Percentiles rank a stretch among this genome's conserved stretches.
phyloP scores from a whole-genome alignment of 2,113 vertebrate genomes.

The Aramus guarauna region DNA sequence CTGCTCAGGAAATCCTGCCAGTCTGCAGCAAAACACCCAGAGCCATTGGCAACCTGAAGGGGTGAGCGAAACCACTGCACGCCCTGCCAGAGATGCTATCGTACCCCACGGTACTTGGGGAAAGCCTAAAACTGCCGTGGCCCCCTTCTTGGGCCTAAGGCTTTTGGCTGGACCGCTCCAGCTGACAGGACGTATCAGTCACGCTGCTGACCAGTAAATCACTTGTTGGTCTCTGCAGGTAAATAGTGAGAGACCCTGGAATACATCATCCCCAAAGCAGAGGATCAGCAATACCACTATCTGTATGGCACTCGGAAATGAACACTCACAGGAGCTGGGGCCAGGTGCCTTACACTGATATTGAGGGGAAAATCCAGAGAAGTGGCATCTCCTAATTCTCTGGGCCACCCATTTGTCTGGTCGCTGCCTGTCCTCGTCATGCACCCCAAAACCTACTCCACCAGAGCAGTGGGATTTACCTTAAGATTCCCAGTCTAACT shows the following conservation, averaged over 20 bases:
- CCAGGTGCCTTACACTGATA: not conserved
- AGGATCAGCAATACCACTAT: not conserved
- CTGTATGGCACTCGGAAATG: not conserved
- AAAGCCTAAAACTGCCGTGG: not conserved
- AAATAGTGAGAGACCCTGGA: not conserved
- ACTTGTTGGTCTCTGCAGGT: not conserved
- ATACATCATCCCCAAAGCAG: not conserved
- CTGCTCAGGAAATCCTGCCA: not conserved
- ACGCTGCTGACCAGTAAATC: not conserved
- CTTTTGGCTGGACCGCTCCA: not conserved
- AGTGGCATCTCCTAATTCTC: not conserved
- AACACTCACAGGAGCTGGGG: not conserved
- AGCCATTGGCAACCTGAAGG: not conserved
- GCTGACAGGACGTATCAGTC: not conserved
- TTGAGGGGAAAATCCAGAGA: not conserved
- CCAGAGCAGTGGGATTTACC: not conserved
- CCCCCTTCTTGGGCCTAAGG: not conserved
- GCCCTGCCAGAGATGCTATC: not conserved
- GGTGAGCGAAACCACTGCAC: not conserved
- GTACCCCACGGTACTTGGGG: not conserved
- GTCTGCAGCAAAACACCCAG: not conserved
- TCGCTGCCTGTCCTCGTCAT: not conserved
- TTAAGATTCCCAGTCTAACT: not conserved
- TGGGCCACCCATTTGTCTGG: not conserved
- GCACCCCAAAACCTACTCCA: not conserved